phyloP scores from a whole-genome alignment of 2,888 invertebrate genomes.

The Antheraea assamensis region DNA sequence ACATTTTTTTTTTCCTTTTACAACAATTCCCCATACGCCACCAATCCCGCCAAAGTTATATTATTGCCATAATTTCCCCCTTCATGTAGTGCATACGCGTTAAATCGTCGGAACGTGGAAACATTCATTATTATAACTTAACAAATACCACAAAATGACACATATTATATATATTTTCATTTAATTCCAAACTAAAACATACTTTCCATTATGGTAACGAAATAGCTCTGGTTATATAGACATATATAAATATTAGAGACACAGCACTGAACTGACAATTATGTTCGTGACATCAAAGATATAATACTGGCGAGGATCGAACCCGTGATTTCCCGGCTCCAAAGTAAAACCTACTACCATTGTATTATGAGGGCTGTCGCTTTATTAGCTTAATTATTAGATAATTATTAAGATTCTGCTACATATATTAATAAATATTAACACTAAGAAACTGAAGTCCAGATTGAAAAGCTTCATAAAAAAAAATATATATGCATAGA shows the following conservation, averaged over 20 bases:
- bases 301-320: no score
- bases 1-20: conserved; percentile 65
- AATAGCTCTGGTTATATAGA: no score
- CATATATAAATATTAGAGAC: no score
- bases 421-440: neutral
- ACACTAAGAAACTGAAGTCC: neutral
- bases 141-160: no score
- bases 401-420: neutral
- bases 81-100: conserved; percentile 40
- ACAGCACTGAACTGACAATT: no score
- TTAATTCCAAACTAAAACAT: no score
- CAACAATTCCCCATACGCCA: conserved; percentile 59
- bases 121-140: conserved; percentile 29
- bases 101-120: conserved; percentile 53
- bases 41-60: conserved; percentile 50
- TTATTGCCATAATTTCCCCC: conserved; percentile 49
- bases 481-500: neutral
- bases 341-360: no score
- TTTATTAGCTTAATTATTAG: neutral
- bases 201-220: no score
- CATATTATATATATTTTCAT: no score
- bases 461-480: neutral
- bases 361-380: no score
- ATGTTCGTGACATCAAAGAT: no score
- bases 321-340: no score